Conservation (phyloP, 2,113 vertebrate genomes). For the Pyxicephalus adspersus region DNA sequence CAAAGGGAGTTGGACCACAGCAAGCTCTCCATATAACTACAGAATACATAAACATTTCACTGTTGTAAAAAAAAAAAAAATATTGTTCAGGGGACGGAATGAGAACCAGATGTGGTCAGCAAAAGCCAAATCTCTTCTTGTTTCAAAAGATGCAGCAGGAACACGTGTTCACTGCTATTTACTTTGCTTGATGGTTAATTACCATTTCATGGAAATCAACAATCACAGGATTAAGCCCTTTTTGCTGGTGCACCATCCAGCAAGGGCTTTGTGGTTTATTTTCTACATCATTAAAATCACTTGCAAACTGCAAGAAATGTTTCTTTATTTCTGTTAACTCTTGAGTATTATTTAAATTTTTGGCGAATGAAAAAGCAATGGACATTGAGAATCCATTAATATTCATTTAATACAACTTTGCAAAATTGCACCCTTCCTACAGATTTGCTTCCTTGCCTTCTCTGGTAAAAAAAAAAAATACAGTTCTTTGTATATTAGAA, state of each 20-base stretch:
- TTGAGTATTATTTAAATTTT: too few relatives aligned
- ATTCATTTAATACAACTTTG: too few relatives aligned
- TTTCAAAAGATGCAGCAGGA: slow-evolving; percentile 9
- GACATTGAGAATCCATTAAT: too few relatives aligned
- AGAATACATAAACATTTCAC: slow-evolving; percentile 64
- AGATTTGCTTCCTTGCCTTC: too few relatives aligned
- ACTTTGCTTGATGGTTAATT: slow-evolving; percentile 46
- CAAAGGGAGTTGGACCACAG: slow-evolving; percentile 66
- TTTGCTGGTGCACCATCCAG: slow-evolving; percentile 32
- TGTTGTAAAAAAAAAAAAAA: slow-evolving; percentile 67
- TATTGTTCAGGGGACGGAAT: slow-evolving; percentile 28
- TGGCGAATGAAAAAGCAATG: too few relatives aligned
- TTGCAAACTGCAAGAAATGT: too few relatives aligned
- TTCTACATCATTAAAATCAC: neutral
- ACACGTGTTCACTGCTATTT: slow-evolving; percentile 42
- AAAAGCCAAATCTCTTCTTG: slow-evolving; percentile 9
- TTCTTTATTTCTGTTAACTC: too few relatives aligned
- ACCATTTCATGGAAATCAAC: slow-evolving; percentile 44
- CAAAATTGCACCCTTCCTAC: too few relatives aligned
- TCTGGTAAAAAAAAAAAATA: too few relatives aligned
- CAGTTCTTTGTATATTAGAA: too few relatives aligned
- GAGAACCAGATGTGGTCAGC: slow-evolving; percentile 36
- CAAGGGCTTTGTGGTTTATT: slow-evolving; percentile 13
- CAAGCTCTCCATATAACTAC: slow-evolving; percentile 65
- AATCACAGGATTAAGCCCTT: slow-evolving; percentile 2